These are phyloP conservation scores for Saccopteryx bilineata DNA, from an alignment of 2,113 vertebrate species.

Conservation along the genomic window DNA sequence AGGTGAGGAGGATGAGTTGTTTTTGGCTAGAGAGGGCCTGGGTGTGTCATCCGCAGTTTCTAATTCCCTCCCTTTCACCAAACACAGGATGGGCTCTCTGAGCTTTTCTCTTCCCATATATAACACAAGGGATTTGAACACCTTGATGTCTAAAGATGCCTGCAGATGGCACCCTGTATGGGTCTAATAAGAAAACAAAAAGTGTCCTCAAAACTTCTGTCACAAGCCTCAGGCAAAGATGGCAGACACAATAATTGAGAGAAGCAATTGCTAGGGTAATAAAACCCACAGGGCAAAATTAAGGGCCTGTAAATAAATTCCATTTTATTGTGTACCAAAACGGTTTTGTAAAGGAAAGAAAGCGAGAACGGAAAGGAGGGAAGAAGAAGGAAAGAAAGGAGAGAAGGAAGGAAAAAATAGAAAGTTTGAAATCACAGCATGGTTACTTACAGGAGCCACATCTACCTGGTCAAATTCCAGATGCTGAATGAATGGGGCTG, in stretches of 20 bases:
- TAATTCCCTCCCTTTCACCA: not conserved
- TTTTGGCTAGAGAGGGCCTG: not conserved
- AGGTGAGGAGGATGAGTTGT: not conserved
- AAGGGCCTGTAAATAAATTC: not conserved
- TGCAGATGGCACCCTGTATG: not conserved
- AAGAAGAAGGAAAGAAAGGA: not conserved
- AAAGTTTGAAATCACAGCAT: not conserved
- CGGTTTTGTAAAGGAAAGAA: not conserved
- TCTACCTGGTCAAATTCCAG: not conserved
- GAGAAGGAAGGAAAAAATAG: not conserved
- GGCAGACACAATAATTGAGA: not conserved
- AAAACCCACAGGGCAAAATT: not conserved
- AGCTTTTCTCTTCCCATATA: not conserved
- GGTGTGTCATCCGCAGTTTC: not conserved
- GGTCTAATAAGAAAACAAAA: slow-evolving; percentile 4
- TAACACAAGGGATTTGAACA: not conserved
- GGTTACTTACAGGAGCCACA: not conserved
- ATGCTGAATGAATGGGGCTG: not conserved
- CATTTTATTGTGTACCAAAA: not conserved
- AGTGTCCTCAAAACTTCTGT: no score
- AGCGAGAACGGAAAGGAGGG: accelerated
- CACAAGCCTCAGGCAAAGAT: not conserved
- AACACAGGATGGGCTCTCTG: not conserved
- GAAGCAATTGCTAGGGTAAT: not conserved
- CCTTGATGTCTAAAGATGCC: not conserved